These are phyloP conservation scores for Melanerpes formicivorus DNA, from an alignment of 2,113 vertebrate species.

Conservation along the genomic window DNA sequence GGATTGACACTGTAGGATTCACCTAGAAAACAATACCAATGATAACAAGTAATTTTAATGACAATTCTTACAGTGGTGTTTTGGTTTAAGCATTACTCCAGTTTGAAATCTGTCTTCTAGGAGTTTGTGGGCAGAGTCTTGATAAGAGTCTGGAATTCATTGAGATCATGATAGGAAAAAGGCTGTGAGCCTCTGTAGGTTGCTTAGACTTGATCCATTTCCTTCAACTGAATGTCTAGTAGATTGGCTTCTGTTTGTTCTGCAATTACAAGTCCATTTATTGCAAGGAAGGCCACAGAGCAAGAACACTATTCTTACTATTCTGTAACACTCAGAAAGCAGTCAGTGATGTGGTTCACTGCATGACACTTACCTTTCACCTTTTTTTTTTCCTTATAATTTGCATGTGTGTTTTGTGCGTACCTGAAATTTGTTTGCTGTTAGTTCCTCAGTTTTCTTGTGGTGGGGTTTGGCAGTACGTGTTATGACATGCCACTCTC, in stretches of 20 bases:
- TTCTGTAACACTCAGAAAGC: neutral
- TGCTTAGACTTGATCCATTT: neutral
- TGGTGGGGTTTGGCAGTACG: neutral
- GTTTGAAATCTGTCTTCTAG: neutral
- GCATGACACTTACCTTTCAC: neutral
- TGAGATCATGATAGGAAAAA: neutral
- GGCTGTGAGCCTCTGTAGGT: neutral
- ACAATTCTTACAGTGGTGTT: neutral
- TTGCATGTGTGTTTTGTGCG: neutral
- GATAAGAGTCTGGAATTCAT: neutral
- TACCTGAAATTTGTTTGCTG: neutral
- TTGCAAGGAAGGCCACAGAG: neutral
- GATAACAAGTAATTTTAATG: neutral
- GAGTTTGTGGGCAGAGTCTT: neutral
- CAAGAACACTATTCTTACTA: neutral
- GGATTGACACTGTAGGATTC: neutral
- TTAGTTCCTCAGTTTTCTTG: neutral
- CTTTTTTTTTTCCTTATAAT: neutral
- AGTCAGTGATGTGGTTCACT: neutral
- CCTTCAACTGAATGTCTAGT: neutral
- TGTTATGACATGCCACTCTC: neutral
- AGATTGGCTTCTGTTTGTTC: neutral
- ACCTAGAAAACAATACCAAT: neutral
- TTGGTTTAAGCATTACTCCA: neutral
- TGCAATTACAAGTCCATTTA: neutral